A percentile compares a stretch with the other conserved stretches of the same genome.
phyloP scores from a whole-genome alignment of 2,888 invertebrate species.

The Pteria penguin region DNA sequence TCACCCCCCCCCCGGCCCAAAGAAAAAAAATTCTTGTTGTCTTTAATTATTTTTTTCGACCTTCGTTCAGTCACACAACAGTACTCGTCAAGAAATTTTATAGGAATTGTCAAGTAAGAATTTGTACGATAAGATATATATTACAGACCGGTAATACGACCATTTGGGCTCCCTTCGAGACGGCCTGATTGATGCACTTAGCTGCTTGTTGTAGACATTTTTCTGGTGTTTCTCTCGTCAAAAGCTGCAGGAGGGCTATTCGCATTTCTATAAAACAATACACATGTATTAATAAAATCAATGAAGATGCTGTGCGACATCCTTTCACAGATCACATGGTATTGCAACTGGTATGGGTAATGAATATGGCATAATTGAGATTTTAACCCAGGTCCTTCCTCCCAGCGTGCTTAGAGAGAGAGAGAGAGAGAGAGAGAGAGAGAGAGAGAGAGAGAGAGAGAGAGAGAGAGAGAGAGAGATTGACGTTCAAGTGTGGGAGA shows the following conservation, averaged over 20 bases:
- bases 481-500: too few species aligned
- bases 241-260: constrained; percentile 89
- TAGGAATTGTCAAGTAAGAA: too few species aligned
- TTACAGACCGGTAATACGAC: constrained; percentile 83
- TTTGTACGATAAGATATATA: too few species aligned
- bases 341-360: not conserved
- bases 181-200: constrained; percentile 86
- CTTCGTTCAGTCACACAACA: too few species aligned
- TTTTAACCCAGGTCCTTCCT: not conserved
- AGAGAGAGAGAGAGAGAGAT: too few species aligned
- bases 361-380: not conserved
- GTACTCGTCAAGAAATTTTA: too few species aligned
- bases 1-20: too few species aligned
- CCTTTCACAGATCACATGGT: not conserved
- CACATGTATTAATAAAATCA: not conserved
- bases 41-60: too few species aligned
- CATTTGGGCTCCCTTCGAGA: constrained; percentile 83
- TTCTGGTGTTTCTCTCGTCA: constrained; percentile 86
- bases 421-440: too few species aligned
- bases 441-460: too few species aligned
- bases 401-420: too few species aligned
- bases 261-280: constrained; percentile 10
- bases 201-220: constrained; percentile 88
- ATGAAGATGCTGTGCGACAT: not conserved
- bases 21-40: too few species aligned